Base-by-base conservation (phyloP, 2,888 invertebrate species). In the Lepetodrilus schrolli region DNA sequence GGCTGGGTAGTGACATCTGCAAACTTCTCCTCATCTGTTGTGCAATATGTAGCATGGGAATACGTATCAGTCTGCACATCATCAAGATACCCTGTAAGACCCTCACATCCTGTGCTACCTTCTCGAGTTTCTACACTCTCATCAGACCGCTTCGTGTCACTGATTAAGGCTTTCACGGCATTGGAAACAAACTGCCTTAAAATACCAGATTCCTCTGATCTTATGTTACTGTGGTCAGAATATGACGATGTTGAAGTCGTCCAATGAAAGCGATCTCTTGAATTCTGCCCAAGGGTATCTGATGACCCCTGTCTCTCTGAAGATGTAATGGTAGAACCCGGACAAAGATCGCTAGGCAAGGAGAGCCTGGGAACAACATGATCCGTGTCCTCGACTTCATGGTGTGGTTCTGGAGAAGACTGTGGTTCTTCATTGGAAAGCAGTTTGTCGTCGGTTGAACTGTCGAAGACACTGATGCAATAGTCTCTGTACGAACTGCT, bases 381-480 rank as follows among this genome's bases (percentile, higher is more conserved):
- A n/a, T n/a, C n/a, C 17, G 58, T 23, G 17, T 26, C n/a, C 1
- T 8, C 2, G 34, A 7, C n/a, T 17, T 34, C 58, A 58, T 17
- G 26, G 21, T 30, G 17, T 17, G 10, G 13, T 58, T 58, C 58
- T 4, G 43, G 43, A 5, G 30, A 30, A 48, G 1, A 20, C 4
- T 20, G 21, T 48, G 48, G 17, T 58, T 58, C 34, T 0, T 17
- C 26, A 17, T 30, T 17, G 7, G 34, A 13, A 0, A 34, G 17
- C n/a, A 17, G 17, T 30, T n/a, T 58, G 34, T 58, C 58, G 26
- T 58, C 58, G 17, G 30, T 7, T 13, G 58, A 58, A 30, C 58
- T 58, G 30, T 58, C 58, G 34, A 58, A 58, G 2, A 58, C 58
- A 58, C 58, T 58, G 30, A 58, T 23, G 17, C 58, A 58, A 58